A percentile compares a stretch with the other conserved stretches of the same genome.
Conservation (phyloP, 2,113 vertebrate species). For the Phalacrocorax carbo region DNA sequence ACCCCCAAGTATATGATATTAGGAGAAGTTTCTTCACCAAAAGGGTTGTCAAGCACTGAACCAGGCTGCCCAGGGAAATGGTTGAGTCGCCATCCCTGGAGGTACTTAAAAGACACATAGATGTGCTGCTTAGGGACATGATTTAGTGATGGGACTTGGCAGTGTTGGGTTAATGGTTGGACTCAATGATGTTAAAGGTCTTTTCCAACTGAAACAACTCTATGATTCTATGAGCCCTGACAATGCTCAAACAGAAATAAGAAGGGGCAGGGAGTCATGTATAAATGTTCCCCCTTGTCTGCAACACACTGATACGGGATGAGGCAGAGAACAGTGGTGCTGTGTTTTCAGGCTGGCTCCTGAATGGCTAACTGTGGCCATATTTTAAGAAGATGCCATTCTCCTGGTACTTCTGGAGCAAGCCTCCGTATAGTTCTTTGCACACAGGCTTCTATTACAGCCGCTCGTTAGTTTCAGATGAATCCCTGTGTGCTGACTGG, state of each 20-base stretch:
- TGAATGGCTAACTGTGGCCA: background rate
- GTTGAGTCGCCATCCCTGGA: background rate
- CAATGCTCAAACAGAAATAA: background rate
- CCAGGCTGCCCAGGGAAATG: background rate
- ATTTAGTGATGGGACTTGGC: background rate
- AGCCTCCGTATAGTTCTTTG: background rate
- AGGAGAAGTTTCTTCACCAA: background rate
- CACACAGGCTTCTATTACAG: background rate
- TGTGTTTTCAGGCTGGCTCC: background rate
- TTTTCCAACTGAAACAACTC: background rate
- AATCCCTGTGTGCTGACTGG: rapidly evolving
- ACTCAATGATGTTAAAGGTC: background rate
- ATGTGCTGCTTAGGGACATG: background rate
- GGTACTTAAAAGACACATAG: background rate
- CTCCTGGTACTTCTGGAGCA: rapidly evolving
- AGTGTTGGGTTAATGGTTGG: background rate
- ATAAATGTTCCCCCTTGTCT: rapidly evolving
- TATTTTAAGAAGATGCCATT: background rate
- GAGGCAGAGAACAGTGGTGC: background rate
- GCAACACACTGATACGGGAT: rapidly evolving
- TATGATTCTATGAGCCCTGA: background rate
- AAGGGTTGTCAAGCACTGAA: background rate
- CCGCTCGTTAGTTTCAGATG: background rate
- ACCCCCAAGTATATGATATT: background rate
- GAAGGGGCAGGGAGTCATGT: background rate